phyloP scores from a whole-genome alignment of 2,113 vertebrate species.

The Verasper variegatus region DNA sequence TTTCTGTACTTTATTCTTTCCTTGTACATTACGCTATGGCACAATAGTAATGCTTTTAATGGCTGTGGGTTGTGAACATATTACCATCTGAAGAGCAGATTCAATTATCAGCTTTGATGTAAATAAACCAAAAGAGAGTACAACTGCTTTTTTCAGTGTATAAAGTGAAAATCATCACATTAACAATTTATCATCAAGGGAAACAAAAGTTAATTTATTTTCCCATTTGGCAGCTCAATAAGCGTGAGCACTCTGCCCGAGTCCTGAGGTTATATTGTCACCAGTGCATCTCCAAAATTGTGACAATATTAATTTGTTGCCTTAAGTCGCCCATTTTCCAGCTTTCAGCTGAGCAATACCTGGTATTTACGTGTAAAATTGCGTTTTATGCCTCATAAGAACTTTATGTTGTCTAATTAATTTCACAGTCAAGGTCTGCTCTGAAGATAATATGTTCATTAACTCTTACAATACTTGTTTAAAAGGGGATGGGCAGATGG shows the following conservation, averaged over 20 bases:
- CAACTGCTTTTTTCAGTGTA: slow-evolving; percentile 19
- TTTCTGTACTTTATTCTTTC: slow-evolving; percentile 79
- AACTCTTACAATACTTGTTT: slow-evolving; percentile 72
- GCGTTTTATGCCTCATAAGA: slow-evolving; percentile 59
- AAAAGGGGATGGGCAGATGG: slow-evolving; percentile 65
- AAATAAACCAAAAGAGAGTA: slow-evolving; percentile 29
- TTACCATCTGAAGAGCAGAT: slow-evolving; percentile 67
- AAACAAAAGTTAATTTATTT: slow-evolving; percentile 26
- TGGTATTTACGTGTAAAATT: slow-evolving; percentile 56
- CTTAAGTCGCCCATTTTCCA: slow-evolving; percentile 56
- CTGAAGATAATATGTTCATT: slow-evolving; percentile 78
- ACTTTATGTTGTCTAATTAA: slow-evolving; percentile 68
- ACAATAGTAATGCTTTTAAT: slow-evolving; percentile 69
- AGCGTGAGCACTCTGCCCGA: slow-evolving; percentile 9
- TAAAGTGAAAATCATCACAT: slow-evolving; percentile 53
- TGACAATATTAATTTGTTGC: slow-evolving; percentile 67
- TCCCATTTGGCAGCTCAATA: slow-evolving; percentile 35
- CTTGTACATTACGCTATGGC: slow-evolving; percentile 79
- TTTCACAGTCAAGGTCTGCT: slow-evolving; percentile 71
- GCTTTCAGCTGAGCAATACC: slow-evolving; percentile 63
- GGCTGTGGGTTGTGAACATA: slow-evolving; percentile 75
- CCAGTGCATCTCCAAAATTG: slow-evolving; percentile 21
- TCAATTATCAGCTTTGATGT: slow-evolving; percentile 46
- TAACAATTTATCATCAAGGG: slow-evolving; percentile 52
- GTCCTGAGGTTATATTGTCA: slow-evolving; percentile 43